Evolutionary conservation across 2,797 vertebrate genomes (phyloP), one percentile per base, ranked within the genome.

Genomic region (Anableps anableps): DNA sequence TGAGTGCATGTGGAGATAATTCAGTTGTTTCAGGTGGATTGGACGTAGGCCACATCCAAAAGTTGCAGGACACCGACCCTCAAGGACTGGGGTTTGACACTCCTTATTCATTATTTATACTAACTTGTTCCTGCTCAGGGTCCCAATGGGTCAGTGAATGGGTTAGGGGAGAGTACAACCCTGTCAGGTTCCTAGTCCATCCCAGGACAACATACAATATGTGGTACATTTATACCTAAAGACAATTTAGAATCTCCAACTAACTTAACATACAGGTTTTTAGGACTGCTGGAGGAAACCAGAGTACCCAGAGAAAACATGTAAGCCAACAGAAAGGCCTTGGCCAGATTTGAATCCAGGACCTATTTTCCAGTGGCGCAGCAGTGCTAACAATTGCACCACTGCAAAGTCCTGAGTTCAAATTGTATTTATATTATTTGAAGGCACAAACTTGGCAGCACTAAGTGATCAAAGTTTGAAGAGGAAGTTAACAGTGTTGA

Each of bases 381-480:
- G 53, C 53, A 11, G 51, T 53, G 53, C 53, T n/a, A 55, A 55
- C 34, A 38, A 11, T 2, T 66, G 64, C 64, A 68, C 36, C 36
- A 45, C 41, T 11, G 38, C 41, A 16, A 26, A 26, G 34, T 3
- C 38, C 36, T 41, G 36, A 16, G 23, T 70, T 70, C 48, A 77
- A 38, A 53, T 11, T 48, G 43, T 66, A 5, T 43, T 70, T n/a
- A 53, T 36, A 41, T 45, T 23, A 17, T 50, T 13, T n/a, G 23
- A 51, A 70, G 16, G 13, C 47, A 17, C n/a, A 36, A 78, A 47
- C 19, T 13, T 51, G 34, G 62, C 47, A 60, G 34, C 13, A n/a
- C 19, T 74, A n/a, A 19, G 14, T 68, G 36, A 19, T 76, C 21
- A 77, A 74, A 75, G 45, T 62, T 55, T 51, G 58, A 34, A 47